These are phyloP conservation scores for Clivina fossor DNA, from an alignment of 2,888 invertebrate species.

Conservation along the genomic window DNA sequence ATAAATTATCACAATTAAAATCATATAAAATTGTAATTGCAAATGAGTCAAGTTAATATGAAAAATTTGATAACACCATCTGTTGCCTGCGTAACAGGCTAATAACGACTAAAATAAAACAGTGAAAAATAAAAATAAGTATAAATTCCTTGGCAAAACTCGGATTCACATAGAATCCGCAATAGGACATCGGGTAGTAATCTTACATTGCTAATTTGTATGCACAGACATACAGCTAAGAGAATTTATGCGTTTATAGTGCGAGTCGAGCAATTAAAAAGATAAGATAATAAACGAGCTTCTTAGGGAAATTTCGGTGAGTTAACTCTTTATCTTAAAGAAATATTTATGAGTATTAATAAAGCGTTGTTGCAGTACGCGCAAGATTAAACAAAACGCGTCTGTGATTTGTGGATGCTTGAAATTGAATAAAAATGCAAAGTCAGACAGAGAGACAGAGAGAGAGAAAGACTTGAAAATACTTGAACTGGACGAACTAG, in stretches of 20 bases:
- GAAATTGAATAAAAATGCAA: conserved; percentile 32
- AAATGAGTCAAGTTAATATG: too few relatives aligned
- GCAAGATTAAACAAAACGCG: conserved; percentile 19
- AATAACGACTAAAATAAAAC: too few relatives aligned
- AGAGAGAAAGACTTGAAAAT: conserved; percentile 21
- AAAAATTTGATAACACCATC: too few relatives aligned
- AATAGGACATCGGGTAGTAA: too few relatives aligned
- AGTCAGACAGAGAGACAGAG: too few relatives aligned
- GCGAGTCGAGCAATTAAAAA: conserved; percentile 43
- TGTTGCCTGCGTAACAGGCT: too few relatives aligned
- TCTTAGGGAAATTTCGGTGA: conserved; percentile 30
- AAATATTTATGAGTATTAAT: conserved; percentile 34
- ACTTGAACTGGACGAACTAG: too few relatives aligned
- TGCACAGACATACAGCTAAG: conserved; percentile 38
- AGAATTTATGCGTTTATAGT: conserved; percentile 41
- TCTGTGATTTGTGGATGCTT: conserved; percentile 24
- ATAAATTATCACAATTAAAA: too few relatives aligned
- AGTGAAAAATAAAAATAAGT: too few relatives aligned
- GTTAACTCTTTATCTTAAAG: conserved; percentile 31
- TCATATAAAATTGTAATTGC: too few relatives aligned
- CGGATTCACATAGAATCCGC: too few relatives aligned
- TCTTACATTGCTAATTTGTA: conserved; percentile 28
- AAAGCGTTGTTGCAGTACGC: conserved; percentile 25
- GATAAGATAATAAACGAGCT: conserved; percentile 42
- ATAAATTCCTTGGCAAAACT: too few relatives aligned